Percentiles rank a stretch among this genome's conserved stretches.
These are phyloP conservation scores for Ichneumon xanthorius DNA, from an alignment of 2,888 invertebrate species.

Conservation along the genomic window DNA sequence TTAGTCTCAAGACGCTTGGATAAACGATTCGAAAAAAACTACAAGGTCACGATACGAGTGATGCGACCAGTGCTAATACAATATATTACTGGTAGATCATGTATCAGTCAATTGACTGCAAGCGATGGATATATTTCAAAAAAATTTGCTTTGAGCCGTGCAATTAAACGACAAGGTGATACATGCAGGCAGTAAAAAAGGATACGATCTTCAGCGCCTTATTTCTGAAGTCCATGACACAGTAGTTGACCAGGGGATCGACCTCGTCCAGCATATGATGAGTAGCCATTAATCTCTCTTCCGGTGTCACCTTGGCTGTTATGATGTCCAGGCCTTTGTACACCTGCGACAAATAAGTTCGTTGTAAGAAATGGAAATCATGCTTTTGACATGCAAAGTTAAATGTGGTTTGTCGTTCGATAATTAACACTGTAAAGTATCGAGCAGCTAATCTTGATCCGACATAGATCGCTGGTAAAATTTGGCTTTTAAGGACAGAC, in stretches of 20 bases:
- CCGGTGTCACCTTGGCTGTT: slow-evolving; percentile 95
- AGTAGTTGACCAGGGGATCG: slow-evolving; percentile 92
- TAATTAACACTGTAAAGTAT: background rate
- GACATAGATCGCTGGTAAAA: no score
- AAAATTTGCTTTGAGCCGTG: background rate
- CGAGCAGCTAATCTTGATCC: background rate
- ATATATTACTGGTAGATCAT: slow-evolving; percentile 5
- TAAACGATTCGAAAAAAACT: background rate
- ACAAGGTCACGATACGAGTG: background rate
- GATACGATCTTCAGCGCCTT: slow-evolving; percentile 93
- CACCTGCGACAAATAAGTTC: slow-evolving; percentile 88
- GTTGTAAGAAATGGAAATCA: background rate
- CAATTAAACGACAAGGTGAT: background rate
- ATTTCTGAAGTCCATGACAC: slow-evolving; percentile 94
- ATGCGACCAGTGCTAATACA: slow-evolving; percentile 9
- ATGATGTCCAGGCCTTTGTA: slow-evolving; percentile 97
- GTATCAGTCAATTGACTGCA: background rate
- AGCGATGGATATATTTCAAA: background rate
- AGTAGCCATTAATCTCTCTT: slow-evolving; percentile 90
- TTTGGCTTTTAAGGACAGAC: no score
- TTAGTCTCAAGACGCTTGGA: background rate
- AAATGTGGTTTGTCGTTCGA: background rate
- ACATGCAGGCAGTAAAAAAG: slow-evolving; percentile 84
- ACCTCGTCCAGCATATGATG: slow-evolving; percentile 97
- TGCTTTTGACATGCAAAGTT: background rate